phyloP scores from a whole-genome alignment of 2,888 invertebrate species.

The Leucania comma region DNA sequence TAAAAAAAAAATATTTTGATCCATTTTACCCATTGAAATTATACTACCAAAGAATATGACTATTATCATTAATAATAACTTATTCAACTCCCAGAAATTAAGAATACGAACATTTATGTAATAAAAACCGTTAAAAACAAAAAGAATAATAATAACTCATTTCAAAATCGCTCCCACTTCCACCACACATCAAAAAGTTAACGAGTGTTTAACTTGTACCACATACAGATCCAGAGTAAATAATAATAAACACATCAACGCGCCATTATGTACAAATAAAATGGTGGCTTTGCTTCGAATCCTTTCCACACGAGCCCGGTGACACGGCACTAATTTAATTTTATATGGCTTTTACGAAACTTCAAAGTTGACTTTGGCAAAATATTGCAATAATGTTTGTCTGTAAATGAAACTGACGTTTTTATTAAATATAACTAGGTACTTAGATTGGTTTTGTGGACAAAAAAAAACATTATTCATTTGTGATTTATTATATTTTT shows the following conservation, averaged over 20 bases:
- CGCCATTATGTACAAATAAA: constrained; percentile 58
- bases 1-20: no score
- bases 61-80: no score
- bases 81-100: not conserved
- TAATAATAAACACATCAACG: constrained; percentile 66
- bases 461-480: not conserved
- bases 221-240: constrained; percentile 67
- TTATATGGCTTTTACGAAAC: constrained; percentile 30
- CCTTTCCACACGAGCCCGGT: constrained; percentile 27
- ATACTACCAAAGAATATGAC: no score
- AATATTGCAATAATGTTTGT: constrained; percentile 30
- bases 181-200: constrained; percentile 60
- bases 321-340: constrained; percentile 55
- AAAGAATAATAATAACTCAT: not conserved
- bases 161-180: constrained; percentile 19
- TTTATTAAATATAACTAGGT: not conserved
- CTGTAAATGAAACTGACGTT: constrained; percentile 9
- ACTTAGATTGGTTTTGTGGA: not conserved
- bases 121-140: no score
- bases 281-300: constrained; percentile 46
- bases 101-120: no score
- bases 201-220: constrained; percentile 64
- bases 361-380: constrained; percentile 44
- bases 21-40: not conserved
- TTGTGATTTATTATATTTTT: not conserved